Percentiles rank a stretch among this genome's conserved stretches.
phyloP scores from a whole-genome alignment of 2,888 invertebrate genomes.

The Masnerella sp. region DNA sequence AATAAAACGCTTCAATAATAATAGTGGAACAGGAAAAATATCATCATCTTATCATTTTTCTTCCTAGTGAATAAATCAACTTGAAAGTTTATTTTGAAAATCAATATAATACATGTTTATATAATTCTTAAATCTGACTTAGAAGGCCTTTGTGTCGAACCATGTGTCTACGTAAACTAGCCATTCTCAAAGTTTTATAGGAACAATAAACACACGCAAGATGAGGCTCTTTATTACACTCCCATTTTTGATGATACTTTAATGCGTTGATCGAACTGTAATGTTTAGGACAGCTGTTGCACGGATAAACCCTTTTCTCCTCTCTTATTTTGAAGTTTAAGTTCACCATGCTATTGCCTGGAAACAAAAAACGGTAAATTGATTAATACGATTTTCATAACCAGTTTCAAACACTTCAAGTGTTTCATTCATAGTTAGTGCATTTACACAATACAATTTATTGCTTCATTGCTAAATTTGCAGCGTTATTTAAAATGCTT shows the following conservation, averaged over 20 bases:
- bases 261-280: slow-evolving; percentile 65
- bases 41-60: no score
- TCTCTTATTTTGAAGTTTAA: background rate
- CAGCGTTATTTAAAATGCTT: no score
- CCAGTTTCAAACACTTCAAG: no score
- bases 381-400: no score
- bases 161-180: slow-evolving; percentile 69
- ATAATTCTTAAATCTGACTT: background rate
- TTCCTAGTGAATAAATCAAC: background rate
- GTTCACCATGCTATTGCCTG: slow-evolving; percentile 18
- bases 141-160: slow-evolving; percentile 13
- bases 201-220: slow-evolving; percentile 68
- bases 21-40: no score
- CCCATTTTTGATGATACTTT: slow-evolving; percentile 66
- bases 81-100: background rate
- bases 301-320: slow-evolving; percentile 53
- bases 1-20: no score
- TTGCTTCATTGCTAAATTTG: no score
- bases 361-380: slow-evolving; percentile 33
- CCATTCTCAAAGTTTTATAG: slow-evolving; percentile 67
- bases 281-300: slow-evolving; percentile 63
- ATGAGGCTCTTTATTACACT: slow-evolving; percentile 67
- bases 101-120: no score
- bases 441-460: no score
- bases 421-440: no score